Evolutionary conservation across 2,797 vertebrate genomes (phyloP).

Genomic region (Psittacula derbiana): DNA sequence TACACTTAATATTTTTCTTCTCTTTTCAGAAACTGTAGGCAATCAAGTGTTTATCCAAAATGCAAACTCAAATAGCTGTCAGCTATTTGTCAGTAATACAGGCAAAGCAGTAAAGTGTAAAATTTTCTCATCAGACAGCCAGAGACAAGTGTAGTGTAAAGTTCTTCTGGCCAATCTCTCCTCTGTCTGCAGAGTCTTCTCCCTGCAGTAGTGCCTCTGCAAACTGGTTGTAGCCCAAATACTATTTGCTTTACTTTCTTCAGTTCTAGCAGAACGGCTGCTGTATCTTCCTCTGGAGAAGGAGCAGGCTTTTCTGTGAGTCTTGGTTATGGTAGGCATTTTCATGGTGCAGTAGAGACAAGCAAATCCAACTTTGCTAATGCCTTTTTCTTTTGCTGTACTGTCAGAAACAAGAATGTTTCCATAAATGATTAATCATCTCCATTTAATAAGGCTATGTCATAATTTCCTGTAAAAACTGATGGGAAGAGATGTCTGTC

Average conservation of each 20-base stretch:
- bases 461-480: slow-evolving; percentile 9
- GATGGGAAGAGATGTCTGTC: not conserved
- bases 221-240: not conserved
- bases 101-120: not conserved
- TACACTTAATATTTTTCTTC: not conserved
- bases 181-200: not conserved
- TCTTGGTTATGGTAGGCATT: not conserved
- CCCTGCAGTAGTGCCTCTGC: not conserved
- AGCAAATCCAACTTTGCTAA: not conserved
- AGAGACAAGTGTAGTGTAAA: not conserved
- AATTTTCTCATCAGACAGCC: not conserved
- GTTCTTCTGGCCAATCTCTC: not conserved
- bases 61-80: not conserved
- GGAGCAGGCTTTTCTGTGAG: not conserved
- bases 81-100: not conserved
- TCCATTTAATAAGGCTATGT: not conserved
- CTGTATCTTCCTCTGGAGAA: not conserved
- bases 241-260: not conserved
- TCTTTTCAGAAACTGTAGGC: not conserved
- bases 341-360: not conserved
- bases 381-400: not conserved
- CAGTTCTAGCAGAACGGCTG: not conserved
- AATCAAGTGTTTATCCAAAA: not conserved
- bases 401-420: not conserved
- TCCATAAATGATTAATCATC: not conserved